Base-by-base conservation (phyloP, 2,888 invertebrate species). In the Aricia artaxerxes region DNA sequence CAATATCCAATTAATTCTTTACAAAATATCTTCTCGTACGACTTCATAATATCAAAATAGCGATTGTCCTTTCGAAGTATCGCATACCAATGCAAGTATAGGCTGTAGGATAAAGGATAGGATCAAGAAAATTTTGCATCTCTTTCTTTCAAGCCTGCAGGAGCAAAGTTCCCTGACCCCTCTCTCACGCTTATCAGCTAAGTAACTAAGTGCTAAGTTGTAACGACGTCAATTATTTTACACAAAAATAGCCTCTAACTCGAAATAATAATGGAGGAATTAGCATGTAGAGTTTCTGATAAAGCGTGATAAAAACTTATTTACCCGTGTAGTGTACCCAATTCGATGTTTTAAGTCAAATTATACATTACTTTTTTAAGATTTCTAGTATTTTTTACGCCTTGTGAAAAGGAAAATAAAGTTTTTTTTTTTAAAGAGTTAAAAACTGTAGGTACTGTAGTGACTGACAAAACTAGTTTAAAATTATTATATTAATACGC, bases 161-260 rank as follows among this genome's bases (percentile, higher is more conserved):
- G 35, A 69, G 86, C 88, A 88, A 89, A 91, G 93, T 92, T 92
- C 92, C 84, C 88, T 92, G 92, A 93, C 91, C 92, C 89, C 88
- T 87, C 91, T 90, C 89, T 85, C 88, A 89, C 89, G 91, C 92
- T 92, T 93, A 92, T 92, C 92, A 91, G 87, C 83, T 82, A 69
- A 64, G 64, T 64, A 69, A 82, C 81, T 82, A 81, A 83, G 84
- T 84, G 85, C 78, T 83, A 82, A 82, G 84, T 81, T 84, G 83
- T 86, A 89, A 89, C 82, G 88, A 82, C 86, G 81, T 86, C 83
- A 81, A 72, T 69, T 64, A 69, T 13, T 73, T 73, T 73, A 80
- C 75, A 77, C 80, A 53, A 82, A 79, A 80, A 44, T 79, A 64
- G 49, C 60, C 60, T 81, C 80, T 81, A 81, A 73, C 40, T 16